phyloP scores from a whole-genome alignment of 2,797 vertebrate genomes.

The Danio albolineatus region DNA sequence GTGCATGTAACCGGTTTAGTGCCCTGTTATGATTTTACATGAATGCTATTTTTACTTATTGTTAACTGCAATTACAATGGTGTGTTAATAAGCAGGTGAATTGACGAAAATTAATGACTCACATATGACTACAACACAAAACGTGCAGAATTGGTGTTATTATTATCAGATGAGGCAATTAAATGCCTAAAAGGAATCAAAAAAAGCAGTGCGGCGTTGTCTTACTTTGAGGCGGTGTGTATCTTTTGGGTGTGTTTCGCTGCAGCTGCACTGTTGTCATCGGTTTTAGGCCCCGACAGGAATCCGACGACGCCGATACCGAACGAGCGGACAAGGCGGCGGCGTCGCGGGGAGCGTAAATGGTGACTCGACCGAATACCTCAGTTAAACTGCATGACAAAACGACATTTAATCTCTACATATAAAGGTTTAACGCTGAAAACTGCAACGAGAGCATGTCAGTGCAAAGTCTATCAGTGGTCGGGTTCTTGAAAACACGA shows the following conservation, averaged over 20 bases:
- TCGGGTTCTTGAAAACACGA: constrained; percentile 2
- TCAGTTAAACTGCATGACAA: not conserved
- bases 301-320: not conserved
- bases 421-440: not conserved
- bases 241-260: constrained; percentile 63
- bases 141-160: not conserved
- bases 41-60: constrained; percentile 1
- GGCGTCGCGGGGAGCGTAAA: constrained; percentile 3
- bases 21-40: not conserved
- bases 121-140: not conserved
- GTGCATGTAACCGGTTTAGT: not conserved
- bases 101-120: not conserved
- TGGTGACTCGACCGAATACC: not conserved
- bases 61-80: not conserved
- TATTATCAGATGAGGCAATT: not conserved
- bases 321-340: not conserved
- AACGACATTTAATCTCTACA: not conserved
- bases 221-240: constrained; percentile 16
- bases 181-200: constrained; percentile 5
- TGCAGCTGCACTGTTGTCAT: constrained; percentile 48
- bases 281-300: constrained; percentile 47
- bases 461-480: constrained; percentile 2
- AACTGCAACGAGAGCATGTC: not conserved
- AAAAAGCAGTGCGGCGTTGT: not conserved
- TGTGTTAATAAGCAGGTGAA: constrained; percentile 3